Conservation (phyloP, 1,140 invertebrate genomes). For the Pomacea maculata region DNA sequence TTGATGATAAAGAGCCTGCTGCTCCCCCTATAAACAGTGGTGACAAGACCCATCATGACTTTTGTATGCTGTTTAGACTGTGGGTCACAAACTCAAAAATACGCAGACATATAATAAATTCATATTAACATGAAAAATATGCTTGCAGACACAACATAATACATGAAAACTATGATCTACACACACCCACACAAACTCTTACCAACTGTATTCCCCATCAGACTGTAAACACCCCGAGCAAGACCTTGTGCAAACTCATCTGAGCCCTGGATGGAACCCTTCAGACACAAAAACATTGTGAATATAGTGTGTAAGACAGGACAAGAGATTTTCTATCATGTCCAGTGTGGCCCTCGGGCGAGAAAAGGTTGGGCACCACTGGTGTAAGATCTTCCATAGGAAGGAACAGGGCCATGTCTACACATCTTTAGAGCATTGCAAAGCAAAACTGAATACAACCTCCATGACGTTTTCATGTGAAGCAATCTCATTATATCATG, state of each 20-base stretch:
- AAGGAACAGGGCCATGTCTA: too few relatives aligned
- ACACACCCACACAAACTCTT: slow-evolving; percentile 22
- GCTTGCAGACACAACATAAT: background rate
- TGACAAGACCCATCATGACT: background rate
- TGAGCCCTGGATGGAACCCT: slow-evolving; percentile 64
- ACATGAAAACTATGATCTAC: background rate
- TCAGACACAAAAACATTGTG: slow-evolving; percentile 1
- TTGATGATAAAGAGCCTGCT: slow-evolving; percentile 61
- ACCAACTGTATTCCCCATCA: slow-evolving; percentile 66
- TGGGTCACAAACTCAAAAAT: too few relatives aligned
- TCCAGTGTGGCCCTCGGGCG: too few relatives aligned
- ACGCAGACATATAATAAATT: background rate
- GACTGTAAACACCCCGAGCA: slow-evolving; percentile 60
- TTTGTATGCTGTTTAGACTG: background rate
- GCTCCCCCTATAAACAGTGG: slow-evolving; percentile 55
- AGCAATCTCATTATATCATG: background rate
- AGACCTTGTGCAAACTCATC: slow-evolving; percentile 65
- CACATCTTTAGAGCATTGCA: too few relatives aligned
- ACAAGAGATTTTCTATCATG: too few relatives aligned
- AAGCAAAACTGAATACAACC: background rate
- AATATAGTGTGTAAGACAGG: too few relatives aligned
- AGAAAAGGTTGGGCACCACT: too few relatives aligned
- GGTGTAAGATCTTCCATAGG: too few relatives aligned
- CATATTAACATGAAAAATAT: background rate
- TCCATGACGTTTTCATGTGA: background rate